These are phyloP conservation scores for Plestiodon gilberti DNA, from an alignment of 2,113 vertebrate genomes.

Conservation along the genomic window DNA sequence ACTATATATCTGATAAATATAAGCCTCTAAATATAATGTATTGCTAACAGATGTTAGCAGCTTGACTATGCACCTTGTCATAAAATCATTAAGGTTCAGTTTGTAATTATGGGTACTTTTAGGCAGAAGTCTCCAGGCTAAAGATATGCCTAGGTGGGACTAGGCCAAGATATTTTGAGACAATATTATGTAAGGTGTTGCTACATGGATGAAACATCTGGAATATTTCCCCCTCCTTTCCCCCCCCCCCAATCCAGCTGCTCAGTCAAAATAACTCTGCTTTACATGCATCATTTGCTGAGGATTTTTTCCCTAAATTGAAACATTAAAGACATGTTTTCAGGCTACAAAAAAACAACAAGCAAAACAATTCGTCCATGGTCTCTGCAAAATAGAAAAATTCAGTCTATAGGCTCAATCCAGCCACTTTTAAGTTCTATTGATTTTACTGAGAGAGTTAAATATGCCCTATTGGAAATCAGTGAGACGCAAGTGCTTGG, in stretches of 20 bases:
- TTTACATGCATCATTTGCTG: constrained; percentile 45
- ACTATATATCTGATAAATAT: constrained; percentile 45
- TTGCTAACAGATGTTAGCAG: constrained; percentile 55
- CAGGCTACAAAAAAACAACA: constrained; percentile 1
- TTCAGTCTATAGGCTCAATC: not conserved
- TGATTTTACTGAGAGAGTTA: not conserved
- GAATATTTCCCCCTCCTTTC: constrained; percentile 20
- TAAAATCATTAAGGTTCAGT: constrained; percentile 64
- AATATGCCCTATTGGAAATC: not conserved
- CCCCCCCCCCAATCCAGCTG: constrained; percentile 28
- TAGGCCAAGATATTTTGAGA: constrained; percentile 44
- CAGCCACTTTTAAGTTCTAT: not conserved
- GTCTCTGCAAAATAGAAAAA: not conserved
- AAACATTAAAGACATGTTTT: constrained; percentile 33
- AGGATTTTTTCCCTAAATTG: constrained; percentile 26
- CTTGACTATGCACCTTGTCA: constrained; percentile 38
- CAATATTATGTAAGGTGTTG: constrained; percentile 44
- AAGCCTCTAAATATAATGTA: constrained; percentile 43
- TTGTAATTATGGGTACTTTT: constrained; percentile 52
- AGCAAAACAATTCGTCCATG: constrained; percentile 3
- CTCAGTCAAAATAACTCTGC: constrained; percentile 49
- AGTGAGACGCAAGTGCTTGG: not conserved
- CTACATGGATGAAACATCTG: constrained; percentile 54
- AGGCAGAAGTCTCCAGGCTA: constrained; percentile 36
- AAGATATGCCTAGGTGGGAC: constrained; percentile 42